Percentiles rank a stretch among this genome's conserved stretches.
Conservation (phyloP, 2,113 vertebrate species). For the Macaca mulatta region DNA sequence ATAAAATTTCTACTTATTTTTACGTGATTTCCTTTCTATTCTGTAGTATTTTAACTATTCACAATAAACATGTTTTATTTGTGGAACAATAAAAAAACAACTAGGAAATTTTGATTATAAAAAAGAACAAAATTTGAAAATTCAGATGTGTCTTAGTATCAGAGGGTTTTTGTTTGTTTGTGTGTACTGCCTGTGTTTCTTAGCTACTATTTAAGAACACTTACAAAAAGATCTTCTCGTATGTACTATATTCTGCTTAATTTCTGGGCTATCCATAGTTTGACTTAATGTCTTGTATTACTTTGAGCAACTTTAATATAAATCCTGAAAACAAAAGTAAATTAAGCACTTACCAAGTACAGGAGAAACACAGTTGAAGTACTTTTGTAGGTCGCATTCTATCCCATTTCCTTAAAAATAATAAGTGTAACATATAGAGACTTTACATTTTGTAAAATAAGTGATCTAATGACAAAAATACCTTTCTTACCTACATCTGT, state of each 20-base stretch:
- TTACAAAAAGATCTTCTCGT: background rate
- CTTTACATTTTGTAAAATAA: background rate
- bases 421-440: background rate
- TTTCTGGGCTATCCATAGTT: background rate
- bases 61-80: background rate
- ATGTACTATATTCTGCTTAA: background rate
- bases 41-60: background rate
- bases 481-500: background rate
- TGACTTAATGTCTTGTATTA: background rate
- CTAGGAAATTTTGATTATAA: background rate
- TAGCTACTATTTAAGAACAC: background rate
- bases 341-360: conserved; percentile 82
- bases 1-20: background rate
- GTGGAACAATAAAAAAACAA: background rate
- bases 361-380: conserved; percentile 85
- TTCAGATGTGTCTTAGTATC: background rate
- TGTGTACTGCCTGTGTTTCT: background rate
- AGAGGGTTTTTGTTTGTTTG: background rate
- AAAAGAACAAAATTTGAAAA: background rate
- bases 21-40: background rate
- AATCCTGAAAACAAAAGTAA: background rate
- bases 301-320: background rate
- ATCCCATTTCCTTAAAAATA: conserved; percentile 83
- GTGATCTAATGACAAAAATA: background rate
- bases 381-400: conserved; percentile 84